Evolutionary conservation across 2,797 vertebrate genomes (phyloP).

Genomic region (Sebastes taczanowskii): DNA sequence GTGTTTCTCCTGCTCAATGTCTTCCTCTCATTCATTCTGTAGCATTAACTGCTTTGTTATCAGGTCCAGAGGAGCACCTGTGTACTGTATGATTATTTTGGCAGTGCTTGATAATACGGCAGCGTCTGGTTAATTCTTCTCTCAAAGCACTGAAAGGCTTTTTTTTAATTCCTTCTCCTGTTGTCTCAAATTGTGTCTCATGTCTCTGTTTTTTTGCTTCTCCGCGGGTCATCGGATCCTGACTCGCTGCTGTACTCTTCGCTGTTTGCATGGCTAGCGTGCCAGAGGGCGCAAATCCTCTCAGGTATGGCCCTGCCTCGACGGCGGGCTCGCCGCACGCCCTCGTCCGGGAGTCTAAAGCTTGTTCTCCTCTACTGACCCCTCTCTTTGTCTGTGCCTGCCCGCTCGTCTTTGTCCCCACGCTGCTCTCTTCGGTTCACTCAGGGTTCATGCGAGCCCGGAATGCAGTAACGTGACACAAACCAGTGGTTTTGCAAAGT

Average conservation of each 20-base stretch:
- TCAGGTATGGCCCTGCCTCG: slow-evolving; percentile 58
- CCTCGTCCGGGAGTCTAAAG: slow-evolving; percentile 76
- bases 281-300: slow-evolving; percentile 72
- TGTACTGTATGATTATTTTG: slow-evolving; percentile 13
- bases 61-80: slow-evolving; percentile 16
- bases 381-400: slow-evolving; percentile 26
- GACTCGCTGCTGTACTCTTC: slow-evolving; percentile 61
- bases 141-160: background rate
- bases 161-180: slow-evolving; percentile 15
- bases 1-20: slow-evolving; percentile 51
- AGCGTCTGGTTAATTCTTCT: background rate
- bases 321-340: slow-evolving; percentile 8
- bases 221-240: slow-evolving; percentile 70
- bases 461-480: slow-evolving; percentile 8
- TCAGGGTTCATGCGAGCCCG: slow-evolving; percentile 6
- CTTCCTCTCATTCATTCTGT: slow-evolving; percentile 43
- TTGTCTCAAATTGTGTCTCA: slow-evolving; percentile 60
- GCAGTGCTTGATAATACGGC: slow-evolving; percentile 2
- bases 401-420: slow-evolving; percentile 27
- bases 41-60: slow-evolving; percentile 11
- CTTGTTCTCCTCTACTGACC: slow-evolving; percentile 72
- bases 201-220: slow-evolving; percentile 56
- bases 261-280: slow-evolving; percentile 79
- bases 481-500: background rate
- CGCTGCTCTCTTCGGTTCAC: background rate